Percentiles rank a stretch among this genome's conserved stretches.
These are phyloP conservation scores for Tinea pellionella DNA, from an alignment of 2,888 invertebrate species.

Conservation along the genomic window DNA sequence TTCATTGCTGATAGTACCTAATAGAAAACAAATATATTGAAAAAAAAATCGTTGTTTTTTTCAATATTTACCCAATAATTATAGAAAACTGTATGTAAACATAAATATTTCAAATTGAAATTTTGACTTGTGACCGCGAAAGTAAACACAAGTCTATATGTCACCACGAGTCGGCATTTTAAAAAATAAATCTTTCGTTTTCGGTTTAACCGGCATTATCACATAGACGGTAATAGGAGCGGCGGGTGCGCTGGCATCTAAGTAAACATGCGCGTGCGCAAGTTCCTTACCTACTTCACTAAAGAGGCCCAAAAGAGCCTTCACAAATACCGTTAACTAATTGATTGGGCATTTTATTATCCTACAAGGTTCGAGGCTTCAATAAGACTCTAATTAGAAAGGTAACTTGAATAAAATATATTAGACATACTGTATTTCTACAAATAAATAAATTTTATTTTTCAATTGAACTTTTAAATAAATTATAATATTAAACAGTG, in stretches of 20 bases:
- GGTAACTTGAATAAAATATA: too few species aligned
- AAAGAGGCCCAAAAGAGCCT: background rate
- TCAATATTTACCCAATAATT: background rate
- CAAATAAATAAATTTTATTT: too few species aligned
- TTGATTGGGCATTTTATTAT: background rate
- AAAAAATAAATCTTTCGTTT: conserved; percentile 26
- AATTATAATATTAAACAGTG: too few species aligned
- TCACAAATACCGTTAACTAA: background rate
- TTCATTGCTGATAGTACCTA: background rate
- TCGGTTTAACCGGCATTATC: conserved; percentile 54
- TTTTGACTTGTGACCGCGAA: conserved; percentile 7
- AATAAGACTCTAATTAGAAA: too few species aligned
- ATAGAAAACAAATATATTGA: background rate
- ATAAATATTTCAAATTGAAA: background rate
- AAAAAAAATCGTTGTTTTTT: background rate
- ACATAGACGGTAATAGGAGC: conserved; percentile 45
- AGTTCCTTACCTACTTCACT: background rate
- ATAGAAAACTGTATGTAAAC: background rate
- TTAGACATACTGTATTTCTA: too few species aligned
- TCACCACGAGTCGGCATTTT: conserved; percentile 39
- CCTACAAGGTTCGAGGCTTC: background rate
- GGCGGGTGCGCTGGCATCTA: conserved; percentile 45
- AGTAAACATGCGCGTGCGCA: conserved; percentile 27
- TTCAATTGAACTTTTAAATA: too few species aligned
- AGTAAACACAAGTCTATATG: background rate